Evolutionary conservation across 53 echinoderm and acorn worm species (phyloP), one percentile per base, ranked within the genome.

Genomic region (Antedon mediterranea): DNA sequence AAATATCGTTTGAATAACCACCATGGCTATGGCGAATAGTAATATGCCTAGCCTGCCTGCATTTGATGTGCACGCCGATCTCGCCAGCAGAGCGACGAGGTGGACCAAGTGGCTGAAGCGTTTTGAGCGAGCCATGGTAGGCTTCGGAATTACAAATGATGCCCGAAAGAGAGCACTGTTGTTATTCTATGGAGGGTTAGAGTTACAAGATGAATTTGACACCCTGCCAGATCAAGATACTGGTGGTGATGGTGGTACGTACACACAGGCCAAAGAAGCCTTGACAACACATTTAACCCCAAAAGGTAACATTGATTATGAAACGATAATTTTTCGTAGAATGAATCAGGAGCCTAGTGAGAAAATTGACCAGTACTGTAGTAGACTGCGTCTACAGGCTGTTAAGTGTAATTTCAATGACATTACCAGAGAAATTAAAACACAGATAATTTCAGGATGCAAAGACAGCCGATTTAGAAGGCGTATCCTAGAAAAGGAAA

Each of bases 261-360:
- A 75, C 79, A 79, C 81, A 30, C 42, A 78, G 32, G 82, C 87
- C 0, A 79, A 78, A 74, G 74, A 83, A 7, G 81, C 83, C 28
- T 37, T 89, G 8, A 74, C 80, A 33, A 37, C 34, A 37, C 78
- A 83, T 43, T 82, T 84, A 70, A 71, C 73, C 31, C 84, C 87
- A 18, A 79, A 90, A 33, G 74, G 43, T 11, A 89, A 86, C 42
- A 44, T 72, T 9, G 34, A 83, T 43, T 84, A 87, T 74, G 82
- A 87, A 82, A 87, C 82, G 2, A 87, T 90, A 72, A 15, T 90
- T 34, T 90, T 90, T 57, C 76, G 90, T 31, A 28, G 80, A 34
- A 26, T 79, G 0, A 76, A 18, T 15, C 85, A 90, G 43, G 75
- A 78, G 31, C 28, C 73, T 27, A 77, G 83, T 57, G 89, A 89